Conservation (phyloP, 2,113 vertebrate genomes). For the Nothobranchius furzeri region DNA sequence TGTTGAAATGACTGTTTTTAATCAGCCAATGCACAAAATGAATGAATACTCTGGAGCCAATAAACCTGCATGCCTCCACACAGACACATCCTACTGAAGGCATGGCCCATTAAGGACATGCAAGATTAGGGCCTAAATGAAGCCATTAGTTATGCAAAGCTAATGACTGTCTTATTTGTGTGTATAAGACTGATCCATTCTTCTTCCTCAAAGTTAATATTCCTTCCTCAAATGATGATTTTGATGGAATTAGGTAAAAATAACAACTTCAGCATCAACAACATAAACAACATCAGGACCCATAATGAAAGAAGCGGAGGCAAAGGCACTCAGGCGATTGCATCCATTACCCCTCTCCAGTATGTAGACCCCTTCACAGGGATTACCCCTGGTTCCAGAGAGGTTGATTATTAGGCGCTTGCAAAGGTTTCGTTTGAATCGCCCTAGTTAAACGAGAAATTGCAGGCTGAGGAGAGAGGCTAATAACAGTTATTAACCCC, state of each 20-base stretch:
- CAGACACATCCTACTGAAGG: slow-evolving; percentile 57
- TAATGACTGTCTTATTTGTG: slow-evolving; percentile 80
- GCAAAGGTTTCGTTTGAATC: slow-evolving; percentile 81
- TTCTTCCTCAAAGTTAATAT: slow-evolving; percentile 72
- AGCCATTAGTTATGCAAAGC: slow-evolving; percentile 84
- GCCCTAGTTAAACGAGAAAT: slow-evolving; percentile 84
- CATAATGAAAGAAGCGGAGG: slow-evolving; percentile 71
- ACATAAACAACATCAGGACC: slow-evolving; percentile 77
- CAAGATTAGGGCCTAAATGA: slow-evolving; percentile 82
- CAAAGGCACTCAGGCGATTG: slow-evolving; percentile 70
- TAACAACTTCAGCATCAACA: slow-evolving; percentile 68
- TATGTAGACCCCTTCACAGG: slow-evolving; percentile 73
- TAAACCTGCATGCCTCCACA: slow-evolving; percentile 60
- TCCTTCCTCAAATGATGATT: slow-evolving; percentile 73
- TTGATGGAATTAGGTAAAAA: slow-evolving; percentile 61
- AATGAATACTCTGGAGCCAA: slow-evolving; percentile 76
- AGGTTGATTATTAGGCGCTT: slow-evolving; percentile 81
- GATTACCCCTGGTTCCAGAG: slow-evolving; percentile 78
- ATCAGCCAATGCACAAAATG: slow-evolving; percentile 75
- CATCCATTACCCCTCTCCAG: slow-evolving; percentile 73
- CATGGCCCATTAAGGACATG: slow-evolving; percentile 74
- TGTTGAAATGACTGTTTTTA: slow-evolving; percentile 77
- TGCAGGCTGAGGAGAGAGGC: slow-evolving; percentile 83
- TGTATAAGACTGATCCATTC: slow-evolving; percentile 77
- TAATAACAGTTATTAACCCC: slow-evolving; percentile 88